phyloP scores from a whole-genome alignment of 2,888 invertebrate genomes.

The Carpatolechia fugitivella region DNA sequence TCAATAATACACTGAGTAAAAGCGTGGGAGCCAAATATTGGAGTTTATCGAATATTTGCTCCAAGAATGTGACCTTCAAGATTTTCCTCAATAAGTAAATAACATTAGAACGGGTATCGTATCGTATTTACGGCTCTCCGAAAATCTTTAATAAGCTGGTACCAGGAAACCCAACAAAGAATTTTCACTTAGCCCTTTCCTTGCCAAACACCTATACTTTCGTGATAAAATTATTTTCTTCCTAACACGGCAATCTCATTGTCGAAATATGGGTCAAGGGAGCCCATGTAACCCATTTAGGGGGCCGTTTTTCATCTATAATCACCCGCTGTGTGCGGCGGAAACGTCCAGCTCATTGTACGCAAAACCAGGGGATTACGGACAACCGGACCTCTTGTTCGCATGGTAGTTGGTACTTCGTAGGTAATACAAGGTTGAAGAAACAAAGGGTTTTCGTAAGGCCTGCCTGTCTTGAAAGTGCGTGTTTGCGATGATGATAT shows the following conservation, averaged over 20 bases:
- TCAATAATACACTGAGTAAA: no score
- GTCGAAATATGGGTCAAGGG: conserved; percentile 20
- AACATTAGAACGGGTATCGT: no score
- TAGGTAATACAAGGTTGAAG: background rate
- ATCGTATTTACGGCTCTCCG: no score
- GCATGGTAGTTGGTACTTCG: background rate
- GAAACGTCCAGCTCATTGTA: background rate
- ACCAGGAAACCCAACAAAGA: background rate
- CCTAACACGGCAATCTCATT: conserved; percentile 6
- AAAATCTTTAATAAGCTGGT: no score
- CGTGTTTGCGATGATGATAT: no score
- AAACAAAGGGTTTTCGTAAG: background rate
- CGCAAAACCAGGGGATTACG: background rate
- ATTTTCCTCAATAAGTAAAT: no score
- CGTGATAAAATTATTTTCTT: conserved; percentile 5
- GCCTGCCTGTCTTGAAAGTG: no score
- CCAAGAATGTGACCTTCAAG: no score
- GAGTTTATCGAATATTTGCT: no score
- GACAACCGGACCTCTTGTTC: background rate
- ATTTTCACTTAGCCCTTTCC: background rate
- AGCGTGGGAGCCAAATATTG: no score
- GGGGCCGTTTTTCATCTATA: conserved; percentile 6
- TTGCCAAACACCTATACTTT: background rate
- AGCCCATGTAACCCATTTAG: conserved; percentile 12
- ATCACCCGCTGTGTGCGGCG: background rate